Conservation (phyloP, 1,140 invertebrate species). For the Lasaia peninsularis region DNA sequence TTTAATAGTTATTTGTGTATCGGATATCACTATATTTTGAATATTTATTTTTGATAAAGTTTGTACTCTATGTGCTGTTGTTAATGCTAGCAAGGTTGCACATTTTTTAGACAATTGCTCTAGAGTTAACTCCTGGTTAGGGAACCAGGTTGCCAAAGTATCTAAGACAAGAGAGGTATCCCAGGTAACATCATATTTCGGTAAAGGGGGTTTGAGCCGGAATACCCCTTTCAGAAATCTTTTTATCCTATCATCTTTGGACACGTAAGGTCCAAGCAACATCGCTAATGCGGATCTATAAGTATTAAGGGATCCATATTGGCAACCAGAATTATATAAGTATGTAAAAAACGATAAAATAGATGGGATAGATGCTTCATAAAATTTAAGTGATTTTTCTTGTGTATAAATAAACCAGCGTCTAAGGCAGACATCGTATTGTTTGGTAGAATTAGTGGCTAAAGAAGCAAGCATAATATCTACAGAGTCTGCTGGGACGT, state of each 20-base stretch:
- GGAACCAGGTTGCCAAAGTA: conserved; percentile 14
- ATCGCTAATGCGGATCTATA: conserved; percentile 17
- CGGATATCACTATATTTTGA: neutral
- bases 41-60: too few relatives aligned
- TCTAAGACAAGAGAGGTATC: conserved; percentile 14
- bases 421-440: conserved; percentile 19
- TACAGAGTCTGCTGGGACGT: neutral
- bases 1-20: neutral
- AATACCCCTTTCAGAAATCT: conserved; percentile 37
- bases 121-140: conserved; percentile 23
- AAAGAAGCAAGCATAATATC: conserved; percentile 21
- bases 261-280: conserved; percentile 3
- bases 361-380: too few relatives aligned
- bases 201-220: conserved; percentile 23
- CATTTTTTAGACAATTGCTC: conserved; percentile 15
- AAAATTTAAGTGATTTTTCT: neutral
- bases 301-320: conserved; percentile 17
- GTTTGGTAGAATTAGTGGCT: conserved; percentile 17
- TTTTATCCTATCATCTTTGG: conserved; percentile 14
- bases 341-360: neutral
- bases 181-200: conserved; percentile 30
- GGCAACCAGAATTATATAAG: neutral
- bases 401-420: conserved; percentile 20
- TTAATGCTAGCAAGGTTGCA: neutral
- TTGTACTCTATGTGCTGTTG: too few relatives aligned